These are phyloP conservation scores for Conus canariensis DNA, from an alignment of 2,888 invertebrate genomes.

Conservation along the genomic window DNA sequence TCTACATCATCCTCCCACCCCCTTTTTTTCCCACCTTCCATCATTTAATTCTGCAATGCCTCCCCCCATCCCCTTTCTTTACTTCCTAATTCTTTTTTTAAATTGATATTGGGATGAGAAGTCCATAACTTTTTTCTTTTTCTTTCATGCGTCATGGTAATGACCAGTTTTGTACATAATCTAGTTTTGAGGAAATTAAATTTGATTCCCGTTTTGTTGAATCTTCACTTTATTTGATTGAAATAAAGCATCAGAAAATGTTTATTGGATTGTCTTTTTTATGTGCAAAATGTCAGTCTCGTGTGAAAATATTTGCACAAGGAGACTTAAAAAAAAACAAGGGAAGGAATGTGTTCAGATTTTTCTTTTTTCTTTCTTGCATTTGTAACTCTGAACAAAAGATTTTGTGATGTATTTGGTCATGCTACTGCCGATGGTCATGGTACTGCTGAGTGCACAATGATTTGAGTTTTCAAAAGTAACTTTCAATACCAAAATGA, in stretches of 20 bases:
- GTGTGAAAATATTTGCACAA: too few relatives aligned
- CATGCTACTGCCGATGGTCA: too few relatives aligned
- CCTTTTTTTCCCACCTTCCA: background rate
- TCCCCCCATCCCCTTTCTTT: background rate
- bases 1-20: too few relatives aligned
- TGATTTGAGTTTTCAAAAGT: too few relatives aligned
- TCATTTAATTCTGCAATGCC: background rate
- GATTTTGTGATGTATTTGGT: too few relatives aligned
- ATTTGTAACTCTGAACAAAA: too few relatives aligned
- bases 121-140: background rate
- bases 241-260: slow-evolving; percentile 24
- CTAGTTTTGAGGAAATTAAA: background rate
- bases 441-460: too few relatives aligned
- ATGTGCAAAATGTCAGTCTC: background rate
- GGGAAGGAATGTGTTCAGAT: too few relatives aligned
- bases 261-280: background rate
- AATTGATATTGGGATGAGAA: background rate
- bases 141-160: background rate
- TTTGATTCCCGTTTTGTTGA: background rate
- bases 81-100: background rate
- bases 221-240: slow-evolving; percentile 19
- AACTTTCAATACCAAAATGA: too few relatives aligned
- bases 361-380: too few relatives aligned
- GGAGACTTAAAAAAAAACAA: too few relatives aligned
- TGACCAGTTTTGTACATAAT: slow-evolving; percentile 16